Evolutionary conservation across 1,140 invertebrate genomes (phyloP), one percentile per base, ranked within the genome.

Genomic region (Papilio polytes): DNA sequence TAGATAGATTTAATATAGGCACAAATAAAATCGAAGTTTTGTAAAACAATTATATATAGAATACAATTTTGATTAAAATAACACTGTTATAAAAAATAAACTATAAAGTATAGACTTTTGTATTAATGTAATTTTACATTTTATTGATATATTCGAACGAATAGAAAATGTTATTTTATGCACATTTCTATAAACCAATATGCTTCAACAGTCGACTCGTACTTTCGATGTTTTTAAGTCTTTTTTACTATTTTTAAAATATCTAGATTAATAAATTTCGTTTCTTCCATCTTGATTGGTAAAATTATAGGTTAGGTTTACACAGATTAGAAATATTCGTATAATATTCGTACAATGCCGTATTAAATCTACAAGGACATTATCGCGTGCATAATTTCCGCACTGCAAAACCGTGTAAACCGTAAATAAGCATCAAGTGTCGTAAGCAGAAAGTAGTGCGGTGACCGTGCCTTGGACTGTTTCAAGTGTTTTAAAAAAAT

Each of bases 301-400:
- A 36, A 22, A 22, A 31, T 70, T 15, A 70, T 70, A 70, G 26
- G 63, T 70, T 70, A 70, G 63, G 8, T 70, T 70, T 31, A 70
- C 10, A 31, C 4, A 66, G 53, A 78, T 66, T 66, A 22, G n/a
- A 78, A 41, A 78, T 59, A 73, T 78, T 77, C 56, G 66, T 78
- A 51, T 36, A 72, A 77, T 53, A 82, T 70, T 77, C 72, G 76
- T 77, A 84, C 77, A 77, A 56, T 79, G 48, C 83, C 72, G 85
- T 86, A 80, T 80, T 83, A 86, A 87, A 87, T 83, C 88, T 87
- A 85, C 85, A 89, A 91, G 87, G 83, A 87, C 84, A 87, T 89
- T 89, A 89, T 88, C 81, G 91, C 91, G 89, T 94, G 89, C 81
- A 91, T 90, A 94, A 93, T 94, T 91, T 85, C 82, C 82, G 73